phyloP scores from a whole-genome alignment of 2,888 invertebrate species.

The Tetanocera ferruginea region DNA sequence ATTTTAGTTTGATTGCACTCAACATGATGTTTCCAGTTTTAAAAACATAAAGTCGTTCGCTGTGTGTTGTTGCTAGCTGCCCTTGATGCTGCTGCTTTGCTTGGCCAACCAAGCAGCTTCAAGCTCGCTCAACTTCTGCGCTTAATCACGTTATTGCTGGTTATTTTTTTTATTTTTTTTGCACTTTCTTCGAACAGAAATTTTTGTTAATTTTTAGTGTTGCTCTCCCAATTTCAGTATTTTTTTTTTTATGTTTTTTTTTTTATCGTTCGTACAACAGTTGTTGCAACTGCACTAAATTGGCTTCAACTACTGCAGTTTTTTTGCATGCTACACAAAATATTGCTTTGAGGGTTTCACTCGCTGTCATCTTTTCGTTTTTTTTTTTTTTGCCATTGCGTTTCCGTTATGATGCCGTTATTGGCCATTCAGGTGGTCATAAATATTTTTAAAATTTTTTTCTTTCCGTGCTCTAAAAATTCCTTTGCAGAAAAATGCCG shows the following conservation, averaged over 20 bases:
- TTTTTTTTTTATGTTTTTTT: not conserved
- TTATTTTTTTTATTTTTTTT: not conserved
- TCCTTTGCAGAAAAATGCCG: not conserved
- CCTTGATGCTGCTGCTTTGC: too few species aligned
- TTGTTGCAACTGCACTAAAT: constrained; percentile 14
- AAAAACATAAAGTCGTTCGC: too few species aligned
- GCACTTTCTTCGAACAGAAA: not conserved
- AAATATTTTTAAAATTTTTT: not conserved
- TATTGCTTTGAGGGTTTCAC: not conserved
- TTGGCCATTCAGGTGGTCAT: constrained; percentile 11
- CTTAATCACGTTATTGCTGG: not conserved
- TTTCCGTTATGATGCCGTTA: constrained; percentile 15
- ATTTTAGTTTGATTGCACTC: not conserved
- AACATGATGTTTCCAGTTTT: not conserved
- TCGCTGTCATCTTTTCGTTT: not conserved
- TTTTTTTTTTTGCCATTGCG: not conserved
- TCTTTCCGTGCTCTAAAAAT: not conserved
- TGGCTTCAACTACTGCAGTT: constrained; percentile 12
- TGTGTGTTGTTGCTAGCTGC: too few species aligned
- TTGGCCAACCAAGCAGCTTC: not conserved
- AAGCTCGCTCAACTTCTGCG: not conserved
- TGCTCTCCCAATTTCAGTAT: not conserved
- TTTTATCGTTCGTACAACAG: not conserved
- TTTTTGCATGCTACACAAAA: not conserved
- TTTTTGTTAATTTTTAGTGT: constrained; percentile 3